A percentile compares a stretch with the other conserved stretches of the same genome.
Evolutionary conservation across 2,888 invertebrate genomes (phyloP).

Genomic region (Lycophotia porphyrea): DNA sequence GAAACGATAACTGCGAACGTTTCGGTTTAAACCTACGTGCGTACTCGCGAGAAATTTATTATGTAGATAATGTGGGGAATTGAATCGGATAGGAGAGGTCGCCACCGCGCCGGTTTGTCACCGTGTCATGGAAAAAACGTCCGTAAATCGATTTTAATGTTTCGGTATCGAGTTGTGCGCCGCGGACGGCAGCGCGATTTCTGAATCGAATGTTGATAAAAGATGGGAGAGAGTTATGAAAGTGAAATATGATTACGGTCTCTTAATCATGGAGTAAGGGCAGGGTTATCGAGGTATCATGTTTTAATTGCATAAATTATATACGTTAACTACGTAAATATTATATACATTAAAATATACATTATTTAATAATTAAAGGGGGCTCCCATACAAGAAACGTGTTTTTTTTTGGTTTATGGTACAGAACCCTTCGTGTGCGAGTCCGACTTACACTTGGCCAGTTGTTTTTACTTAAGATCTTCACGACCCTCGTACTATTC

Average conservation of each 20-base stretch:
- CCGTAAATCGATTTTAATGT: constrained; percentile 60
- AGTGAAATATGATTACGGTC: constrained; percentile 38
- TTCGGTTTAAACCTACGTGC: constrained; percentile 52
- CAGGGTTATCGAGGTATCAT: neutral
- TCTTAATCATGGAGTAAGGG: neutral
- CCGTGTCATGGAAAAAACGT: constrained; percentile 50
- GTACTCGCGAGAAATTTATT: constrained; percentile 58
- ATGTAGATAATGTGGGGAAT: constrained; percentile 60
- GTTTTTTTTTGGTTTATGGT: too few species aligned
- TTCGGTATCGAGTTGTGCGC: constrained; percentile 38
- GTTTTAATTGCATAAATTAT: neutral
- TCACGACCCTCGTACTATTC: too few species aligned
- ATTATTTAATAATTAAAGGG: too few species aligned
- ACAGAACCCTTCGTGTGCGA: too few species aligned
- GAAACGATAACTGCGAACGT: constrained; percentile 66
- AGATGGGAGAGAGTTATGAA: constrained; percentile 30
- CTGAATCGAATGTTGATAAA: constrained; percentile 45
- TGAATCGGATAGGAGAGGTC: constrained; percentile 58
- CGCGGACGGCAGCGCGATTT: constrained; percentile 34
- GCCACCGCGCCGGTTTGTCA: constrained; percentile 45
- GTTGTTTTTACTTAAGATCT: too few species aligned
- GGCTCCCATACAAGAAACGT: too few species aligned
- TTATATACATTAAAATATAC: too few species aligned
- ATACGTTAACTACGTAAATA: too few species aligned
- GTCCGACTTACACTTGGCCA: too few species aligned